Evolutionary conservation across 92 coral and sea anemone genomes (phyloP).

Genomic region (Porites rus): DNA sequence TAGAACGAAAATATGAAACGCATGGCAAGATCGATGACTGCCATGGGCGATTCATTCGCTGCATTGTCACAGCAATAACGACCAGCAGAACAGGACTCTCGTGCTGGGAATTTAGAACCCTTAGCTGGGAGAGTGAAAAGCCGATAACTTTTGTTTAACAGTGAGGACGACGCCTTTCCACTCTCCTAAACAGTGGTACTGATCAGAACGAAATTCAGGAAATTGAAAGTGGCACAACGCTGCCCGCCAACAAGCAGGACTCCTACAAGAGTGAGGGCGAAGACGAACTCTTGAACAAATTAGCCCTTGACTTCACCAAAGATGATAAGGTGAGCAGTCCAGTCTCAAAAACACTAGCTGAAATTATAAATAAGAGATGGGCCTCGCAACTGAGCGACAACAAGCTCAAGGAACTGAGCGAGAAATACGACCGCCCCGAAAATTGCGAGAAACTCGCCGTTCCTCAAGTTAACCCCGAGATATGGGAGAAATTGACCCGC

Average conservation of each 20-base stretch:
- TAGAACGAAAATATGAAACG: constrained; percentile 19
- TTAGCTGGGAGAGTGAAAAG: neutral
- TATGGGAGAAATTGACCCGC: constrained; percentile 22
- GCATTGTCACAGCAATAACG: neutral
- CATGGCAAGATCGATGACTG: constrained; percentile 30
- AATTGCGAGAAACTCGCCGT: constrained; percentile 20
- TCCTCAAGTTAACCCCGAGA: constrained; percentile 40
- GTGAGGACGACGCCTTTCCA: neutral
- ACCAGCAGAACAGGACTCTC: neutral
- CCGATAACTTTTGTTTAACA: neutral
- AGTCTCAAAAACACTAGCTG: constrained; percentile 24
- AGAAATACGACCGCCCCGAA: constrained; percentile 24
- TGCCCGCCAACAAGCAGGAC: constrained; percentile 13
- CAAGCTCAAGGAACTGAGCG: constrained; percentile 26
- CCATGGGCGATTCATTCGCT: constrained; percentile 35
- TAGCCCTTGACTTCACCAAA: constrained; percentile 11
- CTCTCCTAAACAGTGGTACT: neutral
- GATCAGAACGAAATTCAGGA: neutral
- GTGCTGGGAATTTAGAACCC: constrained; percentile 37
- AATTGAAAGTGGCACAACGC: constrained; percentile 6
- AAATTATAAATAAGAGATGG: constrained; percentile 8
- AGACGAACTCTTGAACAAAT: neutral
- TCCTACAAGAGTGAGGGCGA: constrained; percentile 21
- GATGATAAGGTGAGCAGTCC: neutral
- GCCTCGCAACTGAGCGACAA: constrained; percentile 3